A percentile compares a stretch with the other conserved stretches of the same genome.
Evolutionary conservation across 2,888 invertebrate species (phyloP).

Genomic region (Clunio marinus): DNA sequence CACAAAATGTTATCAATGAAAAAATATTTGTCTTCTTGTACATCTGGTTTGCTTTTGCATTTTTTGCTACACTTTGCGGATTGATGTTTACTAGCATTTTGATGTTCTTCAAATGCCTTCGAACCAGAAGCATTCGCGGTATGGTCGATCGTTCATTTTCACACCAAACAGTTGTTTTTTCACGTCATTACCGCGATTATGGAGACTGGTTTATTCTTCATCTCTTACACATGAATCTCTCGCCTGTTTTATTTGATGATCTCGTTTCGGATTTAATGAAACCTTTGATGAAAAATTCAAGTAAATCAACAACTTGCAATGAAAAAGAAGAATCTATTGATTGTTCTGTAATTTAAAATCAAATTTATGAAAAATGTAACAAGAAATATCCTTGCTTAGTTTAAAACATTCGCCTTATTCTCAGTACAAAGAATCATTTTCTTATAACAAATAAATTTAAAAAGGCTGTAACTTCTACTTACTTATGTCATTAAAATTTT

Average conservation of each 20-base stretch:
- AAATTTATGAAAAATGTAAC: no score
- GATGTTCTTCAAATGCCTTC: not conserved
- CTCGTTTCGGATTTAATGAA: not conserved
- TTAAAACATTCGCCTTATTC: no score
- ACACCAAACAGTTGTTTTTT: not conserved
- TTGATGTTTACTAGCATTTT: not conserved
- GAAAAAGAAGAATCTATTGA: no score
- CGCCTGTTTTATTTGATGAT: not conserved
- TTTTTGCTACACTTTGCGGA: not conserved
- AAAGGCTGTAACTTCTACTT: no score
- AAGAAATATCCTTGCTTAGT: no score
- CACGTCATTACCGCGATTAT: not conserved
- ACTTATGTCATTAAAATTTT: no score
- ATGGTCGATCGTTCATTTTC: not conserved
- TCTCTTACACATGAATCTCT: not conserved
- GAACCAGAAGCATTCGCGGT: not conserved
- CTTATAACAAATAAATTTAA: no score
- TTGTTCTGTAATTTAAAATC: no score
- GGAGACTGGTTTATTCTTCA: constrained; percentile 7
- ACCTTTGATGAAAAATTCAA: no score
- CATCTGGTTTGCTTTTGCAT: constrained; percentile 15
- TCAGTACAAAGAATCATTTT: no score
- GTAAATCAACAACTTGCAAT: no score
- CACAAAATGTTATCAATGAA: constrained; percentile 21
- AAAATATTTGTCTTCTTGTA: constrained; percentile 21